A percentile compares a stretch with the other conserved stretches of the same genome.
These are phyloP conservation scores for Halictus ligatus DNA, from an alignment of 2,888 invertebrate genomes.

Conservation along the genomic window DNA sequence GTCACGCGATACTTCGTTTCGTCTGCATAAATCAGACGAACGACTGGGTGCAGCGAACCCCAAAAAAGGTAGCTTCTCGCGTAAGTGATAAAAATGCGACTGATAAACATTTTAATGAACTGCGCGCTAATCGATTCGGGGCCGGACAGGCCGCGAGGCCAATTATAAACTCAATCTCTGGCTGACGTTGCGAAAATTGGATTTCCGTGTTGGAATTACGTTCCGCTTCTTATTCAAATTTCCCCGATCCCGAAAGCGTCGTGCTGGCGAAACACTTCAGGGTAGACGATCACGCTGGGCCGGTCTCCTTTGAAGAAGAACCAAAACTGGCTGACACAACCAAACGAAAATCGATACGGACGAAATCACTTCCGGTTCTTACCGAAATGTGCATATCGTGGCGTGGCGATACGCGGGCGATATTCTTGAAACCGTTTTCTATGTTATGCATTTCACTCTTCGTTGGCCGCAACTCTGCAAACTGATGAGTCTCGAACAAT, in stretches of 20 bases:
- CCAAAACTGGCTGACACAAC: not conserved
- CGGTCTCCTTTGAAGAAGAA: not conserved
- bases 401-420: not conserved
- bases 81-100: constrained; percentile 35
- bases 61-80: not conserved
- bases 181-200: constrained; percentile 57
- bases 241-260: constrained; percentile 32
- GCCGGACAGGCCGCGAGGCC: constrained; percentile 29
- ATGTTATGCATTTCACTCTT: not conserved
- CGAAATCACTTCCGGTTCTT: not conserved
- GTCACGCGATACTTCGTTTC: too few species aligned
- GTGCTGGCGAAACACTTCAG: not conserved
- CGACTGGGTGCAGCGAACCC: not conserved
- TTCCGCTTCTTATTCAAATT: constrained; percentile 47
- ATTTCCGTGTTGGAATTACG: constrained; percentile 36
- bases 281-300: not conserved
- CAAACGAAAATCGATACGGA: not conserved
- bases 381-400: not conserved
- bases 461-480: not conserved
- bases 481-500: not conserved
- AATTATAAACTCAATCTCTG: constrained; percentile 59
- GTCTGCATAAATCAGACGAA: not conserved
- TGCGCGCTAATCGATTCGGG: constrained; percentile 45
- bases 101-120: constrained; percentile 55
- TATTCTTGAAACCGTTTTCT: not conserved